Evolutionary conservation across 2,888 invertebrate genomes (phyloP), one percentile per base, ranked within the genome.

Genomic region (Ellobium chinense): DNA sequence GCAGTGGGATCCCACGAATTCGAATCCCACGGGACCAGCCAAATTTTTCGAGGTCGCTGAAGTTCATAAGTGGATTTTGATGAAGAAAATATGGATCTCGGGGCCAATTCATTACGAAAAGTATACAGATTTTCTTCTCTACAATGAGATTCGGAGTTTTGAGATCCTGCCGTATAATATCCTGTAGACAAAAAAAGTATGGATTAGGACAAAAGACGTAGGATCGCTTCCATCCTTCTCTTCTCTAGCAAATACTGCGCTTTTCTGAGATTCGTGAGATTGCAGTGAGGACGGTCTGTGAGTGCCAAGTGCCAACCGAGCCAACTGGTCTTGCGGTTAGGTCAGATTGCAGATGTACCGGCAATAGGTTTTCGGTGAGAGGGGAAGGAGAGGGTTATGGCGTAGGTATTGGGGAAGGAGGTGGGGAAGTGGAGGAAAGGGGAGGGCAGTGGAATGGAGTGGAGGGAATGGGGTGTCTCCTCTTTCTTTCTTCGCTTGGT

Each of bases 301-400:
- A n/a, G n/a, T 60, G 60, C 60, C 60, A 60, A 24, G 27, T 46
- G 46, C 9, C 46, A 24, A 7, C 5, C 60, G n/a, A 60, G 60
- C 60, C 54, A 60, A 60, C 60, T 60, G 60, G 60, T 9, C 60
- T 60, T 60, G 27, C n/a, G 60, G n/a, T 24, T 60, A 60, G 60
- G 60, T 60, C 60, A 60, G 60, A 60, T 60, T 60, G 60, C 60
- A 60, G 27, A 60, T 60, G 27, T 24, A 46, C 24, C 27, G n/a
- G 12, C 7, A n/a, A 27, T 21, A n/a, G 60, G 12, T 27, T 21
- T 24, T 60, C 60, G 12, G 9, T 60, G 37, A 37, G 2, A 37
- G 36, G 9, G 12, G 70, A 56, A 21, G 34, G 31, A 70, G n/a
- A 27, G 46, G 34, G 63, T 62, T 21, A 60, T 31, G 56, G 63